Conservation (phyloP, 2,888 invertebrate genomes). For the Pammene fasciana region DNA sequence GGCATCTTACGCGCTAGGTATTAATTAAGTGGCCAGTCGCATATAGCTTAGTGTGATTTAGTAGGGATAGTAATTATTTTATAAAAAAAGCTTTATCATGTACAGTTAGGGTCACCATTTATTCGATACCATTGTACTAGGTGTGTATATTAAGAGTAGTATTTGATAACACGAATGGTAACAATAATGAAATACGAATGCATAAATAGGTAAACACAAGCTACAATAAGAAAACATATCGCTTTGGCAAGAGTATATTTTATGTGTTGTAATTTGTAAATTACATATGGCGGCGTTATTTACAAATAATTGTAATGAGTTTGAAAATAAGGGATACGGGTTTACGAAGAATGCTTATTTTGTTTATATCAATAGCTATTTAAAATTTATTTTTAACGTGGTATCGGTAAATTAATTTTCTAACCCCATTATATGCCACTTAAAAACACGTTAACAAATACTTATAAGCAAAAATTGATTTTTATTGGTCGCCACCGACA, state of each 20-base stretch:
- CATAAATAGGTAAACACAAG: slow-evolving; percentile 67
- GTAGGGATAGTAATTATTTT: slow-evolving; percentile 78
- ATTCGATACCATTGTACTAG: slow-evolving; percentile 70
- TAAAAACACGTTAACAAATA: neutral
- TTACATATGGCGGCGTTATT: slow-evolving; percentile 62
- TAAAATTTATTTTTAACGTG: slow-evolving; percentile 3
- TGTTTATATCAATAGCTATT: neutral
- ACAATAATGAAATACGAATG: slow-evolving; percentile 64
- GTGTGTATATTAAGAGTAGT: slow-evolving; percentile 78
- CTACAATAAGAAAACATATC: slow-evolving; percentile 82
- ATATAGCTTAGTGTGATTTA: slow-evolving; percentile 78
- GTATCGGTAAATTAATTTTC: slow-evolving; percentile 10
- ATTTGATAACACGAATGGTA: slow-evolving; percentile 77
- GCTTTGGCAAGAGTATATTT: slow-evolving; percentile 70
- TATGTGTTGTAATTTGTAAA: slow-evolving; percentile 51
- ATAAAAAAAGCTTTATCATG: slow-evolving; percentile 72
- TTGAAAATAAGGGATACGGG: slow-evolving; percentile 41
- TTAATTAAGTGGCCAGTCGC: slow-evolving; percentile 65
- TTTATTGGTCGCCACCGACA: no score
- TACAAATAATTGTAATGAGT: slow-evolving; percentile 51
- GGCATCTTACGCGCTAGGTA: slow-evolving; percentile 61
- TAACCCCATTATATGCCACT: slow-evolving; percentile 29
- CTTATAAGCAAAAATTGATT: no score
- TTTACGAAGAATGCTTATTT: slow-evolving; percentile 24
- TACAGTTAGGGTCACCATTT: slow-evolving; percentile 78